These are phyloP conservation scores for Acinonyx jubatus DNA, from an alignment of 2,113 vertebrate species.

Conservation along the genomic window DNA sequence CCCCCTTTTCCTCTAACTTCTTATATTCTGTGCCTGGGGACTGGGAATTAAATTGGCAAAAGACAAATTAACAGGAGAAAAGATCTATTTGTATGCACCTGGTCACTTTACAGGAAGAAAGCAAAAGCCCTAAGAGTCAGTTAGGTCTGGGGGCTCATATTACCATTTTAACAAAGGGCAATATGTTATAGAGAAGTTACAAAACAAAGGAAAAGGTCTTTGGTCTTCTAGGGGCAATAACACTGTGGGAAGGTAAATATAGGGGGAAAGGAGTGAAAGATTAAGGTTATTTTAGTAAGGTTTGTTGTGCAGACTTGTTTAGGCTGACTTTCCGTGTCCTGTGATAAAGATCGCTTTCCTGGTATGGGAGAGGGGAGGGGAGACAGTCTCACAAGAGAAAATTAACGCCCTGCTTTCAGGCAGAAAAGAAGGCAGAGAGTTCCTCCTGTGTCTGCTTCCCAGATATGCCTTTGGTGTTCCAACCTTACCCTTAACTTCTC, in stretches of 20 bases:
- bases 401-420: background rate
- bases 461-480: background rate
- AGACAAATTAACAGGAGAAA: background rate
- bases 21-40: background rate
- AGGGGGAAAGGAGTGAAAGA: background rate
- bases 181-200: background rate
- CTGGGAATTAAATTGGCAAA: background rate
- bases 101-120: background rate
- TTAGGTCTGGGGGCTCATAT: background rate
- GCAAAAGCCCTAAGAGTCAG: background rate
- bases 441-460: background rate
- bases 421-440: background rate
- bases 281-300: background rate
- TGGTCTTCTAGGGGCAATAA: background rate
- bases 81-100: background rate
- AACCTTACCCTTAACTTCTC: background rate
- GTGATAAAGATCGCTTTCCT: background rate
- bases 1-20: background rate
- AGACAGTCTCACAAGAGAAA: background rate
- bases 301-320: background rate
- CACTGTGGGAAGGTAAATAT: background rate
- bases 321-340: background rate
- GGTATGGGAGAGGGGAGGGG: background rate
- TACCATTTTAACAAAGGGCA: background rate
- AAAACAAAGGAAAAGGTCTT: background rate